Base-by-base conservation (phyloP, 2,113 vertebrate genomes). In the Scatophagus argus region DNA sequence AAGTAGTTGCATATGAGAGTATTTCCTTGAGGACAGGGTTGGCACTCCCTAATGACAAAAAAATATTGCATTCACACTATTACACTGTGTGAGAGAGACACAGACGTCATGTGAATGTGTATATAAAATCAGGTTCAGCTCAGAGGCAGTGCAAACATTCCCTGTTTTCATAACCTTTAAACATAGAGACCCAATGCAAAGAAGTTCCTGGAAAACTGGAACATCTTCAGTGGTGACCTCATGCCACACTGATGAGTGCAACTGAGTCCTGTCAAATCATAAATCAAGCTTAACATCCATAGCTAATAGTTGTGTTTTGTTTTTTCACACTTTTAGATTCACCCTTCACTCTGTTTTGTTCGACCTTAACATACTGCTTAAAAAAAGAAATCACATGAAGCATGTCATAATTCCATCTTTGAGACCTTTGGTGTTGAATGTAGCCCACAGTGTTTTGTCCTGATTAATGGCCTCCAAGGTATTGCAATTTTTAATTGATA, bases 51-150 rank as follows among this genome's bases (percentile, higher is more conserved):
- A 23, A 32, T 41, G 2, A 39, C 59, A 63, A 34, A 10, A n/a
- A 58, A 31, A 61, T 68, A 39, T 70, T 59, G 69, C 76, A 49
- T n/a, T n/a, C 63, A 79, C 58, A 43, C n/a, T n/a, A n/a, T n/a
- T n/a, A n/a, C n/a, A n/a, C n/a, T 21, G 36, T 43, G 27, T 8
- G 17, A 12, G 25, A 29, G 21, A 51, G n/a, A 38, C 14, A 39
- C 52, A 38, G 29, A 27, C 46, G 47, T 27, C 11, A 12, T 72
- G 68, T n/a, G n/a, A n/a, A n/a, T n/a, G n/a, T n/a, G n/a, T n/a
- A n/a, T n/a, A n/a, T n/a, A n/a, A n/a, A n/a, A n/a, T n/a, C n/a
- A n/a, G n/a, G n/a, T n/a, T n/a, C n/a, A n/a, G n/a, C n/a, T n/a
- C n/a, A n/a, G n/a, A n/a, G n/a, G n/a, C n/a, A n/a, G n/a, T n/a